Base-by-base conservation (phyloP, 2,888 invertebrate species). In the Heteromyza rotundicornis region DNA sequence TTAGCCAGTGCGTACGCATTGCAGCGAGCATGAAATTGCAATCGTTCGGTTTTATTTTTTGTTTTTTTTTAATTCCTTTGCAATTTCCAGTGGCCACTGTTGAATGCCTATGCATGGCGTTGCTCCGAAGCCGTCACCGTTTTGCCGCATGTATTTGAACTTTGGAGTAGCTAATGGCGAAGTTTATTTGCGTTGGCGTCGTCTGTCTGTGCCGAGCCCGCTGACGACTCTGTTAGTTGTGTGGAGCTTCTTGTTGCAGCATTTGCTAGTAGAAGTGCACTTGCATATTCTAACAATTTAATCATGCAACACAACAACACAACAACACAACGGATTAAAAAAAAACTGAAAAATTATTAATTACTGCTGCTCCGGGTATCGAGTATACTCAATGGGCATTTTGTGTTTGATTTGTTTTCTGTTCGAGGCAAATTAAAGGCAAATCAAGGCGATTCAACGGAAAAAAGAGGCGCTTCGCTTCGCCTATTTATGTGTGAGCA, bases 141-240 rank as follows among this genome's bases (percentile, higher is more conserved):
- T n/a, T n/a, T n/a, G n/a, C n/a, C n/a, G n/a, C n/a, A n/a, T n/a
- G n/a, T n/a, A n/a, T n/a, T n/a, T 27, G 27, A 27, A 27, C 27
- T 27, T 27, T 27, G 27, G 27, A 27, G 27, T 27, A 10, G 27
- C 7, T 27, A 27, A 27, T 27, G 7, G 27, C 10, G 14, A 40
- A 40, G 40, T 40, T 40, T 40, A 40, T 40, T 40, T 40, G 40
- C 40, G 40, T 40, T 40, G 40, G 40, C 40, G 27, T 5, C 27
- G 40, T 40, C 40, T 40, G 40, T 14, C 40, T 40, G 40, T n/a
- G 40, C 40, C 40, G 27, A 27, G 27, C 27, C 40, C 40, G n/a
- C 40, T 40, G 40, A 5, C 32, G 7, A 32, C 32, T 12, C 32
- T 5, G n/a, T n/a, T n/a, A n/a, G n/a, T n/a, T 40, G 40, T n/a